phyloP scores from a whole-genome alignment of 1,140 invertebrate genomes.

The Mactra quadrangularis region DNA sequence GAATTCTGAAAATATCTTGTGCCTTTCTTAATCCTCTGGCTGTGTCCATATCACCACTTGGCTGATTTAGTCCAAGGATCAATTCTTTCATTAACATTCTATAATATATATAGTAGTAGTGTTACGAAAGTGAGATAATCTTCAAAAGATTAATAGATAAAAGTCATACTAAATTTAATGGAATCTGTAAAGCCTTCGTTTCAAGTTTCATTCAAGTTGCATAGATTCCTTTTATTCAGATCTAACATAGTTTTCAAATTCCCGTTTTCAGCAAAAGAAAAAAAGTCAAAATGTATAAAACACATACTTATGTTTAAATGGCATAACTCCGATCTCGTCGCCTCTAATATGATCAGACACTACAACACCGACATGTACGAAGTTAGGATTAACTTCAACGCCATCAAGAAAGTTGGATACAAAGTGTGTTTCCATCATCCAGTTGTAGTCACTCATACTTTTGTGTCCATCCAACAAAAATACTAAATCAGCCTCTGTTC shows the following conservation, averaged over 20 bases:
- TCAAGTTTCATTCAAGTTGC: too few species aligned
- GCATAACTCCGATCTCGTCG: constrained; percentile 65
- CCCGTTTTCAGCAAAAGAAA: too few species aligned
- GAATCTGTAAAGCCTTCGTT: too few species aligned
- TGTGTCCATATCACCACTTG: constrained; percentile 63
- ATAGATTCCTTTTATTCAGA: too few species aligned
- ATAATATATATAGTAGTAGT: not conserved
- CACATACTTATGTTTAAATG: constrained; percentile 58
- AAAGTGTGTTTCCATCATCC: constrained; percentile 63
- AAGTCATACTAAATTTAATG: too few species aligned
- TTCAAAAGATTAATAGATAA: too few species aligned
- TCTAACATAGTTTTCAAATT: too few species aligned
- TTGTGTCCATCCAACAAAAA: constrained; percentile 70
- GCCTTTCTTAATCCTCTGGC: constrained; percentile 64
- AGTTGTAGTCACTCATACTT: constrained; percentile 61
- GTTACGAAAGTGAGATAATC: too few species aligned
- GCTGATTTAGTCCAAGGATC: constrained; percentile 24
- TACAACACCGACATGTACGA: constrained; percentile 69
- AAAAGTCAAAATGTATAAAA: too few species aligned
- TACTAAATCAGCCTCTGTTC: constrained; percentile 67
- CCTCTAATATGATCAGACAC: constrained; percentile 67
- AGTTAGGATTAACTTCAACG: constrained; percentile 56
- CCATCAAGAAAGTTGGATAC: constrained; percentile 63
- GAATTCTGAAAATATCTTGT: constrained; percentile 46
- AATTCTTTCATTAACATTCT: constrained; percentile 24